These are phyloP conservation scores for Epinephelus cyanopodus DNA, from an alignment of 2,113 vertebrate genomes.

Conservation along the genomic window DNA sequence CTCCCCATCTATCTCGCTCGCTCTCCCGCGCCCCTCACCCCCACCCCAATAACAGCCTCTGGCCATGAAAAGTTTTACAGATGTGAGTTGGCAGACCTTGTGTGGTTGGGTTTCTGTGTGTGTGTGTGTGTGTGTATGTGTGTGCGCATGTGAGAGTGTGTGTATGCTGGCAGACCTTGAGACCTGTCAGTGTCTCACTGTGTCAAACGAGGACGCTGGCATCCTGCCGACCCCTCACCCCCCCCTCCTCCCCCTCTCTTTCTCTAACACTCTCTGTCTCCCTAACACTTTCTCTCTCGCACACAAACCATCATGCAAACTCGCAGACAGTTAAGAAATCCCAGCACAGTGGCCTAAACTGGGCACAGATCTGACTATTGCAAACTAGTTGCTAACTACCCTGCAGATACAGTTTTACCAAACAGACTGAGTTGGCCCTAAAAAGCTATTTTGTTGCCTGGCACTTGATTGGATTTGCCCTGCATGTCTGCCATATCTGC, in stretches of 20 bases:
- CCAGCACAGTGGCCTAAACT: conserved; percentile 41
- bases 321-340: conserved; percentile 24
- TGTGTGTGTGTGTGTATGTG: conserved; percentile 30
- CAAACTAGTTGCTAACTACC: conserved; percentile 54
- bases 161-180: conserved; percentile 79
- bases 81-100: conserved; percentile 81
- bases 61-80: conserved; percentile 82
- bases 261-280: neutral
- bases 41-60: conserved; percentile 70
- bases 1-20: conserved; percentile 25
- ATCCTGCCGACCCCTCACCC: conserved; percentile 53
- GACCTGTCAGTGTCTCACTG: conserved; percentile 79
- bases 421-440: conserved; percentile 31
- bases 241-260: neutral
- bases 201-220: conserved; percentile 80
- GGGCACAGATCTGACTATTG: conserved; percentile 38
- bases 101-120: conserved; percentile 50
- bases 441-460: conserved; percentile 46
- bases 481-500: conserved; percentile 41
- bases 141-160: conserved; percentile 11
- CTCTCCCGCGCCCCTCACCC: neutral
- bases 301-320: conserved; percentile 27
- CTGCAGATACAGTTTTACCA: conserved; percentile 51
- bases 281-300: neutral
- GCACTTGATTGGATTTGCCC: conserved; percentile 26